Evolutionary conservation across 2,797 vertebrate genomes (phyloP).

Genomic region (Mormyrus proboscirostris): DNA sequence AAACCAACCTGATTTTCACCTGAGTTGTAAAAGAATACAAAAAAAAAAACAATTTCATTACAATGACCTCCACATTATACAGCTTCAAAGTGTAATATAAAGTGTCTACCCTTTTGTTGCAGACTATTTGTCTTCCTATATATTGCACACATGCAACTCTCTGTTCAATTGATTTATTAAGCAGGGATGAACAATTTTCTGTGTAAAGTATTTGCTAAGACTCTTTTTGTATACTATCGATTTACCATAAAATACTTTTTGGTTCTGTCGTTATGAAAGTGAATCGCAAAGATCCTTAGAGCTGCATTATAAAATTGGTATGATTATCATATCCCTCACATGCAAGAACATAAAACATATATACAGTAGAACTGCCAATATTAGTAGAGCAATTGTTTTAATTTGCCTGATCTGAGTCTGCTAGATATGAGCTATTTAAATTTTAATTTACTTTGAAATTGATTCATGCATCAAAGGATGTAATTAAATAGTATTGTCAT

Average conservation of each 20-base stretch:
- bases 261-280: background rate
- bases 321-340: background rate
- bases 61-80: background rate
- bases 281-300: background rate
- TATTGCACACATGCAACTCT: background rate
- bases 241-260: background rate
- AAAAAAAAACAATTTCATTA: background rate
- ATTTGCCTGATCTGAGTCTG: background rate
- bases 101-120: background rate
- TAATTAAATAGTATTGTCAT: background rate
- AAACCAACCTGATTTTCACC: background rate
- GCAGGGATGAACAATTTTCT: background rate
- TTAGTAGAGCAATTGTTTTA: background rate
- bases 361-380: background rate
- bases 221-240: background rate
- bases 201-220: background rate
- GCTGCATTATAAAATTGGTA: background rate
- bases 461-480: background rate
- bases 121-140: background rate
- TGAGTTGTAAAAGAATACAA: background rate
- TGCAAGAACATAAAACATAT: background rate
- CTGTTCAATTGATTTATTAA: background rate
- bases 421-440: background rate
- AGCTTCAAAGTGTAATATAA: background rate
- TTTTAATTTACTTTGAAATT: slow-evolving; percentile 4